Conservation (phyloP, 2,113 vertebrate species). For the Macaca nemestrina region DNA sequence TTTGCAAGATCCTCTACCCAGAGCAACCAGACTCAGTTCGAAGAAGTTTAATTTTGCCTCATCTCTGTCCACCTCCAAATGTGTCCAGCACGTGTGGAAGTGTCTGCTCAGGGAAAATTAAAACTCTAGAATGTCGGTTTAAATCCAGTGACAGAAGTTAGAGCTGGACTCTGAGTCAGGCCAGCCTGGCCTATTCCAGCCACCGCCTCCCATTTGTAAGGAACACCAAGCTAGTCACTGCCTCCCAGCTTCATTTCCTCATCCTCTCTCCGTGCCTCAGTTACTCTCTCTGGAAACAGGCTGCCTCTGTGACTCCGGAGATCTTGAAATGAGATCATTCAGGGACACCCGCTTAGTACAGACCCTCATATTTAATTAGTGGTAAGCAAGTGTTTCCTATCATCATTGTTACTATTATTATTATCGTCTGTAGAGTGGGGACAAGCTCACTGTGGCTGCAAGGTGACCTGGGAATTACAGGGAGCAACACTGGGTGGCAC, state of each 20-base stretch:
- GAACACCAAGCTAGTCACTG: fast-evolving
- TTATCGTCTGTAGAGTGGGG: neutral
- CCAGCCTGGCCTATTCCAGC: neutral
- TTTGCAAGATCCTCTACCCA: neutral
- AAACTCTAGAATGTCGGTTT: neutral
- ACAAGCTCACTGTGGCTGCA: fast-evolving
- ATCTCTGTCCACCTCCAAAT: neutral
- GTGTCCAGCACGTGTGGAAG: neutral
- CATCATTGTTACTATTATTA: no score
- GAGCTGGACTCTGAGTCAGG: neutral
- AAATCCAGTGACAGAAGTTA: neutral
- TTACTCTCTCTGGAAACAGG: neutral
- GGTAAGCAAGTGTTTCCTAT: neutral
- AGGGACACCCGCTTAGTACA: neutral
- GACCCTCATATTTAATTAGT: neutral
- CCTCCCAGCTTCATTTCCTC: neutral
- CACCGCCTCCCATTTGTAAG: neutral
- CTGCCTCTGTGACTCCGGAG: neutral
- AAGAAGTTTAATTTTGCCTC: neutral
- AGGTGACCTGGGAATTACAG: fast-evolving
- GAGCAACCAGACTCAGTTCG: neutral
- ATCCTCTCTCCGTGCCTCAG: neutral
- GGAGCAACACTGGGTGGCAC: fast-evolving
- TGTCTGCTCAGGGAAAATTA: no score
- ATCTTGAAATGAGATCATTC: neutral